Evolutionary conservation across 2,888 invertebrate genomes (phyloP).

Genomic region (Didymodactylos carnosus): DNA sequence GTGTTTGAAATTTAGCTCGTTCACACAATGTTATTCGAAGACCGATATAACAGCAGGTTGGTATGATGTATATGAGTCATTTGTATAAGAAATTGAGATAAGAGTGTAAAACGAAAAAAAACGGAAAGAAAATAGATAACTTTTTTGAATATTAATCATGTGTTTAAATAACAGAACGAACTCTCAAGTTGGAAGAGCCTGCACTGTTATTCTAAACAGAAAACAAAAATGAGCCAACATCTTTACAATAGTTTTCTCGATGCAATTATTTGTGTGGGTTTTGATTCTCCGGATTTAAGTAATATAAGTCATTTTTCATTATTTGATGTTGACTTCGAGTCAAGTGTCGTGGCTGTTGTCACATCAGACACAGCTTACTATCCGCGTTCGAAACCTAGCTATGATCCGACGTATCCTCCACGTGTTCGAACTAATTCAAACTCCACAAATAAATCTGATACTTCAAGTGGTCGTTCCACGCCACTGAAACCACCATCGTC

Average conservation of each 20-base stretch:
- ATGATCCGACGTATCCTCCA: not conserved
- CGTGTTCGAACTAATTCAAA: not conserved
- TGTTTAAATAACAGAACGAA: too few species aligned
- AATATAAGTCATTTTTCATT: not conserved
- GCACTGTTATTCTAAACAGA: too few species aligned
- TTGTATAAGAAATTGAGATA: too few species aligned
- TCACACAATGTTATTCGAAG: too few species aligned
- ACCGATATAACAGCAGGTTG: too few species aligned
- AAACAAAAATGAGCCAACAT: too few species aligned
- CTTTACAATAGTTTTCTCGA: not conserved
- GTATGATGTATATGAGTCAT: too few species aligned
- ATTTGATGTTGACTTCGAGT: not conserved
- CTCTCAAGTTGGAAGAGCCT: too few species aligned
- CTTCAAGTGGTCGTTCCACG: not conserved
- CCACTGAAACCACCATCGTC: not conserved
- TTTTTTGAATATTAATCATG: too few species aligned
- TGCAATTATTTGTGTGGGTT: not conserved
- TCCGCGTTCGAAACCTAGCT: not conserved
- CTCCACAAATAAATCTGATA: not conserved
- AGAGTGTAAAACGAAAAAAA: too few species aligned
- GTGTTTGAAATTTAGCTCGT: too few species aligned
- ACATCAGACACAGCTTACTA: not conserved
- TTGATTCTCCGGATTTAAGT: not conserved
- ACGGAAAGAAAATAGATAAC: too few species aligned
- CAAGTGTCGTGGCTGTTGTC: not conserved